Evolutionary conservation across 2,888 invertebrate genomes (phyloP), one percentile per base, ranked within the genome.

Genomic region (Pterostichus madidus): DNA sequence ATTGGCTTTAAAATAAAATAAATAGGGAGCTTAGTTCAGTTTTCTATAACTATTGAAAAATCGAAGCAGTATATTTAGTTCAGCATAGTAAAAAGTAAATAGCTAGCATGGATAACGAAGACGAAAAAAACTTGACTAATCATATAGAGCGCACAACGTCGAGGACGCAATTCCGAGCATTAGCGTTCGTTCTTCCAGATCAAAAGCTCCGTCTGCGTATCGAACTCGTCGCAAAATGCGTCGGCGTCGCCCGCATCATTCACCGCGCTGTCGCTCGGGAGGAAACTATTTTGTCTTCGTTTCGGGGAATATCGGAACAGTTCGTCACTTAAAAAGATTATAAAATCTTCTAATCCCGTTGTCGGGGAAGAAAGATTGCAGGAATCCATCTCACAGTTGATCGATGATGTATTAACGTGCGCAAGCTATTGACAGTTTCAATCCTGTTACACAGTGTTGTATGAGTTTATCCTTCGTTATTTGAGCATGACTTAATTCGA

Each of bases 301-400:
- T 80, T 80, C 44, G 44, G 39, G 52, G 71, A 53, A 71, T 71
- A 80, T 61, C 68, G 80, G 68, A 68, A 80, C 80, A 71, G 59
- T 46, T 75, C 73, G 81, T 81, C 81, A 81, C 81, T 81, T 81
- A 81, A 81, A 81, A 81, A 81, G 81, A 81, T 81, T 81, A 75
- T 81, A 81, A 81, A 81, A 81, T 75, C 81, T 81, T 81, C 64
- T 81, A 81, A 81, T 81, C 75, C 75, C 75, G 81, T 81, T 81
- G 81, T 81, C 81, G 56, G 44, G 56, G 61, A 81, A 75, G 75
- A 71, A 71, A 81, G 75, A 81, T 81, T 81, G 81, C 71, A 56
- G 59, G 81, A 81, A 81, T 81, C 81, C 81, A 81, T 73, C 81
- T 17, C 75, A 81, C 81, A 81, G 46, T 81, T 81, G 81, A 81